Conservation (phyloP, 2,888 invertebrate species). For the Alloplasta piceator region DNA sequence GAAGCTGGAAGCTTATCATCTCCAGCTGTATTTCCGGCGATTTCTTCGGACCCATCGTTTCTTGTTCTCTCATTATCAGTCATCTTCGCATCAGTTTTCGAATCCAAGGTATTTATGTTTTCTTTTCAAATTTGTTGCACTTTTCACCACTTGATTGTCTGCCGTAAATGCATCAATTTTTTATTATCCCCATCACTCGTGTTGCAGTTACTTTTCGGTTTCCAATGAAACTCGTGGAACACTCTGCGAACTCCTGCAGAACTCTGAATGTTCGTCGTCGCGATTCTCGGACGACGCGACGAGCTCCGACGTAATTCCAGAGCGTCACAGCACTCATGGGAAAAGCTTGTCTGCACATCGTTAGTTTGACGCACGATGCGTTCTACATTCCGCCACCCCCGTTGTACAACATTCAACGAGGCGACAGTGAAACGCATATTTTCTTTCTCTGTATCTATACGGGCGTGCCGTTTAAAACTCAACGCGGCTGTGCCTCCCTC, state of each 20-base stretch:
- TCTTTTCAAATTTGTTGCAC: neutral
- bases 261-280: conserved; percentile 13
- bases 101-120: neutral
- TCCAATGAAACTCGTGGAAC: neutral
- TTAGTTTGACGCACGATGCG: conserved; percentile 21
- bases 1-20: neutral
- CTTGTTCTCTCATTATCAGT: neutral
- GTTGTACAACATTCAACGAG: conserved; percentile 27
- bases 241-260: neutral
- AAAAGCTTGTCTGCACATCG: conserved; percentile 32
- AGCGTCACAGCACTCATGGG: conserved; percentile 23
- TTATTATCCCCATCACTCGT: neutral
- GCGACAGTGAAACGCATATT: conserved; percentile 12
- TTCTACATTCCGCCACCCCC: conserved; percentile 16
- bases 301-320: neutral
- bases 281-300: neutral
- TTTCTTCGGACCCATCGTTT: neutral
- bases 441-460: conserved; percentile 19
- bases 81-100: neutral
- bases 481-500: conserved; percentile 5
- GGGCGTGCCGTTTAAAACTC: conserved; percentile 52
- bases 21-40: neutral
- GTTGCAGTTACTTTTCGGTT: neutral
- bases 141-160: neutral
- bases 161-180: neutral